Conservation (phyloP, 64 coral and sea anemone species). For the Porites australiensis region DNA sequence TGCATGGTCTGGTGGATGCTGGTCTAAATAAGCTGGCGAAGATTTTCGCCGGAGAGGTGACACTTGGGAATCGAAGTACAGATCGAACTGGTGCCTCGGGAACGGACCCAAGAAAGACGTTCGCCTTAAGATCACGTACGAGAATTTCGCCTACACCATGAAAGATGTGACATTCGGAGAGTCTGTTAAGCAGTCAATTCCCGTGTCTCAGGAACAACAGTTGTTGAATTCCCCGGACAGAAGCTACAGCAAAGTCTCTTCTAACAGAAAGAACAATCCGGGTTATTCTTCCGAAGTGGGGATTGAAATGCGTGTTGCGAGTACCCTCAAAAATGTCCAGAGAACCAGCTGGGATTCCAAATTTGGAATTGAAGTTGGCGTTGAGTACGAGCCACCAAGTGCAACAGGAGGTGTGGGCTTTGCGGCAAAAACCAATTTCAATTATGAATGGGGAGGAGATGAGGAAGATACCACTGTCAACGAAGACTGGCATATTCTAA, state of each 20-base stretch:
- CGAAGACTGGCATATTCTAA: conserved; percentile 63
- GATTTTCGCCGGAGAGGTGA: conserved; percentile 65
- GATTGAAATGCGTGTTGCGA: conserved; percentile 35
- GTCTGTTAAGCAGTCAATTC: conserved; percentile 31
- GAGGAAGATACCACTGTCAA: conserved; percentile 35
- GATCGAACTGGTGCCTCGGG: conserved; percentile 8
- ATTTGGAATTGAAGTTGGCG: conserved; percentile 33
- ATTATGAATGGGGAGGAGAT: conserved; percentile 44
- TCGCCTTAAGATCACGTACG: conserved; percentile 64
- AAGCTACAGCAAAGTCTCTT: conserved; percentile 47
- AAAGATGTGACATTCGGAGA: conserved; percentile 61
- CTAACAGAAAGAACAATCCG: not conserved
- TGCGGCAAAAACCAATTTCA: conserved; percentile 17
- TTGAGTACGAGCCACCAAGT: conserved; percentile 39
- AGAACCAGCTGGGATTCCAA: conserved; percentile 44
- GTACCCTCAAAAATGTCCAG: conserved; percentile 37
- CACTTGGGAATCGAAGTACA: conserved; percentile 63
- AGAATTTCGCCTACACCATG: conserved; percentile 58
- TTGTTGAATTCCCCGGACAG: conserved; percentile 46
- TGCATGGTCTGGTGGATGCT: conserved; percentile 67
- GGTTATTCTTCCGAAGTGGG: conserved; percentile 12
- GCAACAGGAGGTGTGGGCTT: conserved; percentile 54
- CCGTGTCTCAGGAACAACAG: not conserved
- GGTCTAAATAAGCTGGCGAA: conserved; percentile 44
- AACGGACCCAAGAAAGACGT: conserved; percentile 41